Percentiles rank a stretch among this genome's conserved stretches.
phyloP scores from a whole-genome alignment of 2,797 vertebrate species.

The Gastrophryne carolinensis region DNA sequence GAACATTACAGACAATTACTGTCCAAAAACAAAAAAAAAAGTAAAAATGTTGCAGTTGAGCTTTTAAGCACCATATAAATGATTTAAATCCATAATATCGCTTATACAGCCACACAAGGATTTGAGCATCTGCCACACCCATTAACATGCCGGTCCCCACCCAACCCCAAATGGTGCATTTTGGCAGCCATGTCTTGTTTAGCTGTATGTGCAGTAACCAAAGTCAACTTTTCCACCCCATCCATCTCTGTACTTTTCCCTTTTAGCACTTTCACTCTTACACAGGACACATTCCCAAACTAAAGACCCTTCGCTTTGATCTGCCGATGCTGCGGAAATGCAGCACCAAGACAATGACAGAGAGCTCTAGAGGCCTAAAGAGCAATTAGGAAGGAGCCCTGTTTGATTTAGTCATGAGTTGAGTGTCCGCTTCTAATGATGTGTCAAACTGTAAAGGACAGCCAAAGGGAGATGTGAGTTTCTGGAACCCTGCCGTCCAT shows the following conservation, averaged over 20 bases:
- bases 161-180: background rate
- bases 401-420: slow-evolving; percentile 21
- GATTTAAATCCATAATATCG: no score
- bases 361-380: background rate
- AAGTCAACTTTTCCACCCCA: background rate
- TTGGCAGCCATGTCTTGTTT: background rate
- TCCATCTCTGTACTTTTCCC: no score
- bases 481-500: background rate
- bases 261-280: background rate
- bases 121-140: background rate
- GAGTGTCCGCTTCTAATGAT: slow-evolving; percentile 18
- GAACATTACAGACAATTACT: no score
- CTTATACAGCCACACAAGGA: background rate
- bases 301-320: background rate
- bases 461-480: background rate
- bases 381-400: slow-evolving; percentile 16
- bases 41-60: no score
- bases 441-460: slow-evolving; percentile 21
- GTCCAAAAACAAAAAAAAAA: no score
- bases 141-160: background rate
- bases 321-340: background rate
- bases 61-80: no score
- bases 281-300: background rate
- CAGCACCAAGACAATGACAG: slow-evolving; percentile 11
- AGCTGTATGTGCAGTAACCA: background rate